Conservation (phyloP, 2,797 vertebrate genomes). For the Brotula barbata region DNA sequence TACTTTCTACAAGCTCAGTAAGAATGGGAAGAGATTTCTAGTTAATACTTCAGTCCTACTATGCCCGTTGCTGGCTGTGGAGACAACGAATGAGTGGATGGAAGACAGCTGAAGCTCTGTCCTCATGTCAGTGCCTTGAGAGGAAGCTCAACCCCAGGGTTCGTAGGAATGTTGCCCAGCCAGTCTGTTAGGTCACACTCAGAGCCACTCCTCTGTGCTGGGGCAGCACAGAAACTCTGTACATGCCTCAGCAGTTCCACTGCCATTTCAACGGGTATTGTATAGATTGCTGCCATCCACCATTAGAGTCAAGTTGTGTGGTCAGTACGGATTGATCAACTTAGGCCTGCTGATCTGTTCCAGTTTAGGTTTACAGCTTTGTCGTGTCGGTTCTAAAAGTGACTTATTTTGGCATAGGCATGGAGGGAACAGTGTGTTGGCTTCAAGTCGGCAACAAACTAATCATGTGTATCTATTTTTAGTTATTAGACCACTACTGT, state of each 20-base stretch:
- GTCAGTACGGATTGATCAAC: slow-evolving; percentile 37
- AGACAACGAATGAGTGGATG: slow-evolving; percentile 14
- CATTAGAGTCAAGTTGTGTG: slow-evolving; percentile 18
- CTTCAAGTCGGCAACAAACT: slow-evolving; percentile 4
- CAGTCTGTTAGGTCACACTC: slow-evolving; percentile 60
- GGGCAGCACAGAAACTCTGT: slow-evolving; percentile 40
- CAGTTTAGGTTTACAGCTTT: not conserved
- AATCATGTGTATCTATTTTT: slow-evolving; percentile 25
- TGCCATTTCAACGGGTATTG: not conserved
- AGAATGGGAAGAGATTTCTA: no score
- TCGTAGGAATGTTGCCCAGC: slow-evolving; percentile 69
- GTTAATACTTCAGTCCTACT: slow-evolving; percentile 14
- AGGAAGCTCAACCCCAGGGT: slow-evolving; percentile 46
- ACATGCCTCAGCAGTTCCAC: slow-evolving; percentile 19
- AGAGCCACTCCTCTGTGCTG: slow-evolving; percentile 61
- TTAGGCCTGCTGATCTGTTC: slow-evolving; percentile 18
- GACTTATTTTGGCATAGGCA: not conserved
- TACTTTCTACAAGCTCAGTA: no score
- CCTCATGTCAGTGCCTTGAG: slow-evolving; percentile 30
- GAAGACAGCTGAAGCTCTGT: slow-evolving; percentile 35
- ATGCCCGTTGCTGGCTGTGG: slow-evolving; percentile 5
- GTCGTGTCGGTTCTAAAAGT: not conserved
- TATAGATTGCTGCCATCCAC: slow-evolving; percentile 30
- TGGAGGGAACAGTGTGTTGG: not conserved
- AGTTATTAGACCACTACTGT: slow-evolving; percentile 16